Evolutionary conservation across 2,888 invertebrate genomes (phyloP), one percentile per base, ranked within the genome.

Genomic region (Heliothis peltigera): DNA sequence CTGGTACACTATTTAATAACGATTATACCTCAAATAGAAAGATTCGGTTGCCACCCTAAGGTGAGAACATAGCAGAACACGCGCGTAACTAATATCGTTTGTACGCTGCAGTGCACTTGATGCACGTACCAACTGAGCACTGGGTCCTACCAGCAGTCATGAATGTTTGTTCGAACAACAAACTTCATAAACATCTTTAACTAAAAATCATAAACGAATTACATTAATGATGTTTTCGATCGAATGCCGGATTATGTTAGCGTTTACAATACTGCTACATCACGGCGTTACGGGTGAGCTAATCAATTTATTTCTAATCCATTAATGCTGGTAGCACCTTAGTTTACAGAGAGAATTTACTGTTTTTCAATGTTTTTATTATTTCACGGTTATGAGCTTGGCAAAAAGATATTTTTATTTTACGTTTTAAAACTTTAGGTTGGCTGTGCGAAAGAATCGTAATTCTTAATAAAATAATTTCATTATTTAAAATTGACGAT

Each of bases 21-120:
- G 18, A 43, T 46, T 55, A 46, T 47, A 65, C 22, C 56, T 54
- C 39, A 39, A 22, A 49, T 47, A 25, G 35, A n/a, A 60, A 54
- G 56, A 56, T 55, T 66, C 39, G 22, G 66, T 77, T 73, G 73
- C 77, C 65, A 77, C 61, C 68, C 47, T 67, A 62, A 73, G 52
- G 60, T 66, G 73, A 61, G 59, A 62, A 61, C 69, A 69, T 58
- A 54, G 64, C 65, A 71, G 63, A 70, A 75, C 66, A 75, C 69
- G 61, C 54, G 83, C 75, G 79, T 61, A 79, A 75, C 82, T 80
- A 82, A 82, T 70, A 64, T 42, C 53, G 69, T 83, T 80, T 70
- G 60, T 73, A 79, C 80, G 77, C 70, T 71, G 71, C 60, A 53
- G 48, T 53, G 61, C 67, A 70, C 70, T 71, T 25, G 55, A 35